phyloP scores from a whole-genome alignment of 1,140 invertebrate genomes.

The Neocloeon triangulifer region DNA sequence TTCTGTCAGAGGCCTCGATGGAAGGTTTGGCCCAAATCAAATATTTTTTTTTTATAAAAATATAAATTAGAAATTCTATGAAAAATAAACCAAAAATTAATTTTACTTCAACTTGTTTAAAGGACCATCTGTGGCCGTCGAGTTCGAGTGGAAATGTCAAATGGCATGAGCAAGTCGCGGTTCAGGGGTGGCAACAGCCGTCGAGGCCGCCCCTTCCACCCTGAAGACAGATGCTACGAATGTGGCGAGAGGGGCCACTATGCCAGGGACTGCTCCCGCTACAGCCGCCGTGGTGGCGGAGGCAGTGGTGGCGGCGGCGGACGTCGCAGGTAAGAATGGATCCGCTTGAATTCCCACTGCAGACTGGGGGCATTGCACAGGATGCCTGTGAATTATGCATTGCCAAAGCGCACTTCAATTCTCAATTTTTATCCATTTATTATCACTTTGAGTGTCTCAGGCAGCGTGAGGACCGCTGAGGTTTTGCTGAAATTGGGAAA shows the following conservation, averaged over 20 bases:
- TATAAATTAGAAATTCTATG: neutral
- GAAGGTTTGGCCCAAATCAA: slow-evolving; percentile 21
- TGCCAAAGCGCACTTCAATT: neutral
- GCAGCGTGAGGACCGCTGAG: too few species aligned
- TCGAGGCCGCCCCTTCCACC: slow-evolving; percentile 40
- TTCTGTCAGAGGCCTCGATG: slow-evolving; percentile 54
- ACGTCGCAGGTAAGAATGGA: slow-evolving; percentile 8
- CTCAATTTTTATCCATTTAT: too few species aligned
- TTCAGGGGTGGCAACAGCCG: slow-evolving; percentile 21
- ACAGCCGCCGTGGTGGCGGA: slow-evolving; percentile 19
- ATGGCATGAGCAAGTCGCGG: slow-evolving; percentile 39
- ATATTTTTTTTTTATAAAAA: too few species aligned
- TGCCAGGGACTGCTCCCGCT: slow-evolving; percentile 61
- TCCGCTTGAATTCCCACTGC: too few species aligned
- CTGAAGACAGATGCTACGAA: slow-evolving; percentile 67
- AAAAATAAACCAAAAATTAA: neutral
- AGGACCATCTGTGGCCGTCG: slow-evolving; percentile 68
- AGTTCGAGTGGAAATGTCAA: slow-evolving; percentile 81
- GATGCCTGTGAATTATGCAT: neutral
- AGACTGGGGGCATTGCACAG: too few species aligned
- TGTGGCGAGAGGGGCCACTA: slow-evolving; percentile 81
- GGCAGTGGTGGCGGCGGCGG: slow-evolving; percentile 22
- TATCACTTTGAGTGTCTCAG: too few species aligned
- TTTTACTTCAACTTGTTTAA: too few species aligned
- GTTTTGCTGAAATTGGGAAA: too few species aligned